phyloP scores from a whole-genome alignment of 2,113 vertebrate genomes.

The Corythaeola cristata region DNA sequence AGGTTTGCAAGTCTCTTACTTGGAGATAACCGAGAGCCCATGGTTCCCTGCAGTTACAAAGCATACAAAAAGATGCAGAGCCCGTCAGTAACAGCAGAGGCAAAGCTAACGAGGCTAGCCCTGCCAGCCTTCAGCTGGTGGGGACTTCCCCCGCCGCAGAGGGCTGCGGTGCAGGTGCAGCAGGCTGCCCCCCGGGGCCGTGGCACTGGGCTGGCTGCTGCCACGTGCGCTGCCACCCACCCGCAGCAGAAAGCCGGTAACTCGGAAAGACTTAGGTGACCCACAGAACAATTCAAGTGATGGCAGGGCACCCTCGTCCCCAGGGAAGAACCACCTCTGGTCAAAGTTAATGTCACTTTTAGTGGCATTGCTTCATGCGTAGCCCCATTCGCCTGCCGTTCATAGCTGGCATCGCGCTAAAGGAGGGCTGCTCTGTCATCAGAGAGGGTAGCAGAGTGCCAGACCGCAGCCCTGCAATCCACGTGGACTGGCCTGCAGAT shows the following conservation, averaged over 20 bases:
- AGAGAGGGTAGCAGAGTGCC: neutral
- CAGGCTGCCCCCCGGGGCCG: too few species aligned
- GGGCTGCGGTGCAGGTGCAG: neutral
- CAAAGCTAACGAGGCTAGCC: fast-evolving
- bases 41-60: neutral
- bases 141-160: neutral
- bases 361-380: neutral
- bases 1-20: neutral
- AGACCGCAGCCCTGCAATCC: fast-evolving
- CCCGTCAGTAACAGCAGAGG: neutral
- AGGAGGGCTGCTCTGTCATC: neutral
- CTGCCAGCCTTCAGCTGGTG: fast-evolving
- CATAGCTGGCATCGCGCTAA: fast-evolving
- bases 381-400: neutral
- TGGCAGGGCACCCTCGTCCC: fast-evolving
- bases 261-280: neutral
- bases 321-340: neutral
- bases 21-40: neutral
- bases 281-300: neutral
- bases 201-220: neutral
- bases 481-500: neutral
- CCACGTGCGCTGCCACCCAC: neutral
- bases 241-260: neutral
- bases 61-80: neutral
- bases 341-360: fast-evolving